Base-by-base conservation (phyloP, 2,888 invertebrate genomes). In the Epinotia ramella region DNA sequence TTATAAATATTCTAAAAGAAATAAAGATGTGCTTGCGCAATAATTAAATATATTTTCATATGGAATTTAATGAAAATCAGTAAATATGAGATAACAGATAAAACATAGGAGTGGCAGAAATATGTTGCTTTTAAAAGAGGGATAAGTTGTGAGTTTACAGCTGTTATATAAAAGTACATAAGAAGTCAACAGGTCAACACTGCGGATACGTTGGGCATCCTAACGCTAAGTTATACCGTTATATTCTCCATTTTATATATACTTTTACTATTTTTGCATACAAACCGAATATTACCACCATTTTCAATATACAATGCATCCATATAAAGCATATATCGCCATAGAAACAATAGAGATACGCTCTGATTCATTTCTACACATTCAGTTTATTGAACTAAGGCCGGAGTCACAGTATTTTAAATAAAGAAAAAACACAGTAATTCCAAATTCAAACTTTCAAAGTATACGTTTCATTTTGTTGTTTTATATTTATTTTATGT, bases 61-160 rank as follows among this genome's bases (percentile, higher is more conserved):
- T 78, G 57, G 64, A 74, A 78, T 70, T 75, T 69, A 78, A 78
- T 78, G 66, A 78, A 72, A 76, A 78, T 73, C 76, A 80, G 78
- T 75, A 77, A 76, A 70, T 74, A 76, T 69, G 70, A 70, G 73
- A 68, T 67, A 68, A 77, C 76, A 77, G 74, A 76, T 72, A 79
- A 28, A 79, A 82, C 77, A 80, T 88, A 88, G 86, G 87, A 87
- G 84, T 88, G 87, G 86, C 88, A 88, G 87, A 84, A 82, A 79
- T 79, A 78, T 80, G 78, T 82, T 82, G 81, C 76, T 77, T 79
- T n/a, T n/a, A 82, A 86, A 85, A 88, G 92, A 93, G 94, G 94
- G 93, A 94, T 93, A 92, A 93, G 94, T 93, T 89, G 90, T 88
- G 80, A 93, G 91, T 91, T 92, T 92, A 90, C 93, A 94, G 93